Percentiles rank a stretch among this genome's conserved stretches.
Conservation (phyloP, 37 sponge, comb jelly and placozoan species). For the Ephydatia muelleri region DNA sequence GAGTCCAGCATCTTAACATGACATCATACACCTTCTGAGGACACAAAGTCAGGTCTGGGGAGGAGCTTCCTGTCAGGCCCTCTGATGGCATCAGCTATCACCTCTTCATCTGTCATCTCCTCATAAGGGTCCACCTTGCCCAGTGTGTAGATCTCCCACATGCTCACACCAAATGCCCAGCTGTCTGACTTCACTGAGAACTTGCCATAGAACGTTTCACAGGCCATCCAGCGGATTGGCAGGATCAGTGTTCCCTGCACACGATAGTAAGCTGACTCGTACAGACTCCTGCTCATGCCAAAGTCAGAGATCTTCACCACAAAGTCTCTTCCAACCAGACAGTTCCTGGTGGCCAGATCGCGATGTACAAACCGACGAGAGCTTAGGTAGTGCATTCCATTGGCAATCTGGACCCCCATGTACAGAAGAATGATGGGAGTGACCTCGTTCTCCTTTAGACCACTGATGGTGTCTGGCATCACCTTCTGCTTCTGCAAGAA, state of each 20-base stretch:
- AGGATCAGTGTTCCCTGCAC: conserved; percentile 71
- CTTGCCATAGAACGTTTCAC: conserved; percentile 87
- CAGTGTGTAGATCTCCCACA: conserved; percentile 87
- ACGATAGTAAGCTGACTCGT: conserved; percentile 75
- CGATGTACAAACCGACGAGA: conserved; percentile 78
- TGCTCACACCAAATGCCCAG: conserved; percentile 84
- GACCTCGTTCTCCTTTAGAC: conserved; percentile 62
- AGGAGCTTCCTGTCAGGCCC: conserved; percentile 54
- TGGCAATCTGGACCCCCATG: conserved; percentile 78
- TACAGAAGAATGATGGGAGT: conserved; percentile 71
- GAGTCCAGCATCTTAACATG: conserved; percentile 73
- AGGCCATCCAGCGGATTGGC: conserved; percentile 88
- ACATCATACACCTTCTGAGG: conserved; percentile 68
- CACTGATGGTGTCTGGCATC: conserved; percentile 51
- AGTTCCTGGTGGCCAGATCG: conserved; percentile 88
- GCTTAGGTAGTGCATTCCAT: conserved; percentile 83
- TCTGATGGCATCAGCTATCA: conserved; percentile 80
- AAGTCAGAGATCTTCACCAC: conserved; percentile 89
- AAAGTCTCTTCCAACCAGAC: conserved; percentile 82
- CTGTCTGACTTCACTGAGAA: conserved; percentile 87
- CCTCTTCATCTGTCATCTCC: conserved; percentile 80
- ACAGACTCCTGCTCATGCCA: conserved; percentile 86
- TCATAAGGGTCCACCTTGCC: conserved; percentile 78
- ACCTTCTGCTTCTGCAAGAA: conserved; percentile 75
- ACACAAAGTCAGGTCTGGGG: conserved; percentile 41